Evolutionary conservation across 2,797 vertebrate species (phyloP), one percentile per base, ranked within the genome.

Genomic region (Enteromius afrohamiltoni): DNA sequence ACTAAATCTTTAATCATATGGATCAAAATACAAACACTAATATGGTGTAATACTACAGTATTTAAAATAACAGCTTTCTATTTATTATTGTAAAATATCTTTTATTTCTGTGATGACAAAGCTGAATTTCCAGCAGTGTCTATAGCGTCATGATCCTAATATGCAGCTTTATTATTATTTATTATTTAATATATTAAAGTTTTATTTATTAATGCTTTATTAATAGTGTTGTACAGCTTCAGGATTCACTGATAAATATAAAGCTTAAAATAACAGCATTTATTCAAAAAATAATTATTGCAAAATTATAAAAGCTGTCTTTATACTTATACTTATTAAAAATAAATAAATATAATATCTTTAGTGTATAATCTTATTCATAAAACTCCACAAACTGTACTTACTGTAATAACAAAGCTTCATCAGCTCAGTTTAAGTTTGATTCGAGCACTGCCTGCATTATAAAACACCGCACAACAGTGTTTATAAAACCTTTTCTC

Each of bases 391-490:
- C 10, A 64, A 78, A 55, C 55, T 65, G 70, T 74, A 34, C 55
- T 71, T 34, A 53, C 58, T 74, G 53, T 62, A 75, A 31, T 17
- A 64, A n/a, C 10, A 74, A 58, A 49, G 11, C n/a, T 29, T 73
- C 58, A 74, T 47, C 11, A 21, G 67, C 34, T 13, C 16, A 17
- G 60, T 68, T 75, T 31, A 55, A 55, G 47, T 34, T n/a, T n/a
- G 47, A 79, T 17, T 31, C 3, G 6, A 51, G 26, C 26, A 13
- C 62, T 68, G 62, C 31, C 31, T 77, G 29, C 67, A 68, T 75
- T 82, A 62, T 45, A 74, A 80, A 47, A 85, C 58, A 79, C 58
- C 55, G 67, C 45, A 71, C 78, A 88, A 29, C 62, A 58, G 69
- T 55, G 40, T 69, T 73, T 31, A 68, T 73, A 70, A 81, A 74